Evolutionary conservation across 2,113 vertebrate genomes (phyloP).

Genomic region (Hylia prasina): DNA sequence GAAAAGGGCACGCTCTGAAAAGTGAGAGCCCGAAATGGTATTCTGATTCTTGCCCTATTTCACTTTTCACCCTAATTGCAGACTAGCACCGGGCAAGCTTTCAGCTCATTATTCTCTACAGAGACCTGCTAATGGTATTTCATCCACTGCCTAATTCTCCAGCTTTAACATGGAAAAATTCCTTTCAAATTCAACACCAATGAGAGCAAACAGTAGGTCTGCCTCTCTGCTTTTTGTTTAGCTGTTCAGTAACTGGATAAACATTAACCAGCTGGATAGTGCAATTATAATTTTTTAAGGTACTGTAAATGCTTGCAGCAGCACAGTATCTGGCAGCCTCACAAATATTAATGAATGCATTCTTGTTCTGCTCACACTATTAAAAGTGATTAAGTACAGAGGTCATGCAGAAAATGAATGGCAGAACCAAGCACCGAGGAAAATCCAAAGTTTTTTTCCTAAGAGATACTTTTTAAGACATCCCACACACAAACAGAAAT

Average conservation of each 20-base stretch:
- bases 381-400: conserved; percentile 53
- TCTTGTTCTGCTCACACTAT: conserved; percentile 45
- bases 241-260: conserved; percentile 43
- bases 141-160: conserved; percentile 17
- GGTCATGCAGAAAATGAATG: conserved; percentile 45
- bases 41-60: conserved; percentile 5
- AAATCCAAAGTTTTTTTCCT: background rate
- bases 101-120: conserved; percentile 42
- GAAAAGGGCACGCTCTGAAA: conserved; percentile 11
- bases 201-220: background rate
- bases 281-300: conserved; percentile 45
- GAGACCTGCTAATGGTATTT: conserved; percentile 25
- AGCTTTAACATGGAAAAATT: conserved; percentile 20
- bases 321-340: conserved; percentile 37
- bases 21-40: background rate
- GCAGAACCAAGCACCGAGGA: conserved; percentile 12
- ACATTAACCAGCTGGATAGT: conserved; percentile 57
- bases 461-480: conserved; percentile 2
- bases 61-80: conserved; percentile 52
- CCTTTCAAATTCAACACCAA: background rate
- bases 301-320: conserved; percentile 37
- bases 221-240: conserved; percentile 36
- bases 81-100: background rate
- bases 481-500: background rate
- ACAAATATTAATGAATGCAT: conserved; percentile 60